Evolutionary conservation across 2,113 vertebrate species (phyloP).

Genomic region (Cinclus mexicanus): DNA sequence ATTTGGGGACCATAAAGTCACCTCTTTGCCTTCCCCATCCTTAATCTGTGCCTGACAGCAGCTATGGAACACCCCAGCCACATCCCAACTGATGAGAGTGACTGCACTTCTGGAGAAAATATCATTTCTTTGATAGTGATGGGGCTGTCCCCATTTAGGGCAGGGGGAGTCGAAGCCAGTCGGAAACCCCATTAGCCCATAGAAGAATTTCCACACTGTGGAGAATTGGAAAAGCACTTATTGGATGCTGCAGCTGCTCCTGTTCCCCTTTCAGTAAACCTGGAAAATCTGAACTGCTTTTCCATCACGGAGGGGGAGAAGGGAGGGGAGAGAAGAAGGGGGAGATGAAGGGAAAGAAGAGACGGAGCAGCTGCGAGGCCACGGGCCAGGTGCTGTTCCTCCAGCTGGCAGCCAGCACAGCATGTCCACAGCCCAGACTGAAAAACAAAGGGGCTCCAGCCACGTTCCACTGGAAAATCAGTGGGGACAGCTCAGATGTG

Average conservation of each 20-base stretch:
- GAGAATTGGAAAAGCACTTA: constrained; percentile 3
- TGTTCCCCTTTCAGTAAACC: constrained; percentile 23
- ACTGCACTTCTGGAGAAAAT: not conserved
- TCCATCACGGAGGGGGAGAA: not conserved
- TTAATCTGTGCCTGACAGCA: not conserved
- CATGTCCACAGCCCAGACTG: constrained; percentile 60
- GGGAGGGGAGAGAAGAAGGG: not conserved
- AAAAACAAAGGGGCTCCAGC: constrained; percentile 57
- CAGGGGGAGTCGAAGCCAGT: not conserved
- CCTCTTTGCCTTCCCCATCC: not conserved
- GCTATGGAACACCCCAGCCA: not conserved
- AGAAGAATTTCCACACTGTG: not conserved
- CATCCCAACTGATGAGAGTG: not conserved
- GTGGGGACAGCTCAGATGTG: constrained; percentile 26
- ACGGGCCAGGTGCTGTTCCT: not conserved
- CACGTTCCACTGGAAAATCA: constrained; percentile 65
- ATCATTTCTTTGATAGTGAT: not conserved
- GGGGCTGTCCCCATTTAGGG: not conserved
- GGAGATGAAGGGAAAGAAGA: not conserved
- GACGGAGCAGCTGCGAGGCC: constrained; percentile 16
- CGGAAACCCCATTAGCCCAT: not conserved
- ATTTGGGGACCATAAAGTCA: not conserved
- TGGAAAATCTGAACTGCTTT: constrained; percentile 62
- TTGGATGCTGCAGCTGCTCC: constrained; percentile 1
- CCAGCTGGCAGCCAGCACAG: constrained; percentile 69